These are phyloP conservation scores for Abscondita cerata DNA, from an alignment of 2,888 invertebrate species.

Conservation along the genomic window DNA sequence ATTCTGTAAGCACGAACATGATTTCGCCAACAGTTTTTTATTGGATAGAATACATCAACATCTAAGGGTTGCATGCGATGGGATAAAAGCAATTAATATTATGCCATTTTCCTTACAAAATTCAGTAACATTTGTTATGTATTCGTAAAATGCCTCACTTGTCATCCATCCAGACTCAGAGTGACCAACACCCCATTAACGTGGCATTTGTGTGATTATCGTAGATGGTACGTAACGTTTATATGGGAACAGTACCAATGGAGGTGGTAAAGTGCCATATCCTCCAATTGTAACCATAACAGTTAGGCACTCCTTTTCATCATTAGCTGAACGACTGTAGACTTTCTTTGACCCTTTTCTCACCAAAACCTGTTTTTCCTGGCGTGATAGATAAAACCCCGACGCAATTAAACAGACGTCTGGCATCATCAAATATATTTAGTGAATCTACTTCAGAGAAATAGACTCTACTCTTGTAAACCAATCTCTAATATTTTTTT, in stretches of 20 bases:
- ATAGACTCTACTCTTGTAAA: not conserved
- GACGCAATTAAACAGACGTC: not conserved
- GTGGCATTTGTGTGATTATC: not conserved
- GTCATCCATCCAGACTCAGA: not conserved
- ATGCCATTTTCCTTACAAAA: not conserved
- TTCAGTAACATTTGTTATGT: not conserved
- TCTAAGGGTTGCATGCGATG: not conserved
- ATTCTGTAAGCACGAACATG: not conserved
- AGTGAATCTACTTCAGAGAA: not conserved
- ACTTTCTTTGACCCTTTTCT: no score
- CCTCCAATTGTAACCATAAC: not conserved
- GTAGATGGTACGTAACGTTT: not conserved
- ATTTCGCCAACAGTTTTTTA: not conserved
- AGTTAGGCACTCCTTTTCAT: no score
- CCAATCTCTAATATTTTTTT: not conserved
- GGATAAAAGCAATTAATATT: not conserved
- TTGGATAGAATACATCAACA: not conserved
- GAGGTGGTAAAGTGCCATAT: not conserved
- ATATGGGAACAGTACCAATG: not conserved
- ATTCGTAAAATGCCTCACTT: not conserved
- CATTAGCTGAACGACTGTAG: no score
- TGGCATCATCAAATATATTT: not conserved
- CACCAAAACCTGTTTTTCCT: not conserved
- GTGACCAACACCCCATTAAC: not conserved
- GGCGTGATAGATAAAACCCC: not conserved